Base-by-base conservation (phyloP, 2,888 invertebrate genomes). In the Dexiosoma caninum region DNA sequence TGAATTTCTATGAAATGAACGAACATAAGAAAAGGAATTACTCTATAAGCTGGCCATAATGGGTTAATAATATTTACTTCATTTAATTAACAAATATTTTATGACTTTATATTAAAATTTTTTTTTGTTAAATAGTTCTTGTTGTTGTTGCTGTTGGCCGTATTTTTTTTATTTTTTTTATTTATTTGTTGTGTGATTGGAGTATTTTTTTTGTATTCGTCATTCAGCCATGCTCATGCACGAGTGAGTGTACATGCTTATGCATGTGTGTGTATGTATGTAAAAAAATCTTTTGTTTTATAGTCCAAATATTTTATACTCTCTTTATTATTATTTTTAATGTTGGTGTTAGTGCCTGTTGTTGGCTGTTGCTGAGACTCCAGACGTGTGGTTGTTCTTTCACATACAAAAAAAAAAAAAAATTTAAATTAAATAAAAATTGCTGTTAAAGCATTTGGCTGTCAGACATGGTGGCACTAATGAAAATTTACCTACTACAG, bases 401-500 rank as follows among this genome's bases (percentile, higher is more conserved):
- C 14, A 66, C 69, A 49, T 32, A 12, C 2, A 46, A 32, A 44
- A 53, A 72, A 60, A 59, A n/a, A n/a, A n/a, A n/a, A n/a, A n/a
- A n/a, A n/a, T n/a, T n/a, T n/a, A n/a, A n/a, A n/a, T n/a, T n/a
- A n/a, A n/a, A n/a, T n/a, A n/a, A n/a, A n/a, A n/a, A n/a, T n/a
- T 59, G 59, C 49, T 49, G 76, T 67, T 80, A 40, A 51, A 40
- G n/a, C 66, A 53, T 72, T 70, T 69, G 62, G 44, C 67, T 81
- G 72, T 81, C 76, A 81, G 76, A 81, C 80, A 59, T 76, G 80
- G 59, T 81, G 80, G 80, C 80, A 76, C 76, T 81, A 69, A 81
- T 81, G 76, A 77, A 81, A 76, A 81, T 81, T 81, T 81, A 81
- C 76, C 72, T 64, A 76, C 59, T 55, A 62, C 55, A 44, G 57